Conservation (phyloP, 2,888 invertebrate species). For the Meiosimyza decipiens region DNA sequence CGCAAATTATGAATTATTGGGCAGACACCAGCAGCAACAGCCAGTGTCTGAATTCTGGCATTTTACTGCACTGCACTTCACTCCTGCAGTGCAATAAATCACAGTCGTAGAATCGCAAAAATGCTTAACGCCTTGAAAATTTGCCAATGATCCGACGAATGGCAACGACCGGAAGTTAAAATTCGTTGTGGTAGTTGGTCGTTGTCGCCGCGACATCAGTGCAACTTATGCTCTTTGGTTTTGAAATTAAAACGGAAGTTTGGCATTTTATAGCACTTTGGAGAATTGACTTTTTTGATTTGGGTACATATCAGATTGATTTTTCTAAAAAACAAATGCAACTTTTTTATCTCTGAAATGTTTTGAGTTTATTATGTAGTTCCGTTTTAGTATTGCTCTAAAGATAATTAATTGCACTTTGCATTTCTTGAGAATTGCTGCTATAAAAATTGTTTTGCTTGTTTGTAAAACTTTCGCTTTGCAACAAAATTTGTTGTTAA, state of each 20-base stretch:
- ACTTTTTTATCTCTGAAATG: no score
- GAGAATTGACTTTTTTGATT: no score
- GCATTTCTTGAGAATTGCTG: no score
- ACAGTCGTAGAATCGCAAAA: slow-evolving; percentile 16
- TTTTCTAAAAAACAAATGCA: no score
- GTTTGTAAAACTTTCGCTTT: no score
- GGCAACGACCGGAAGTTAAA: slow-evolving; percentile 28
- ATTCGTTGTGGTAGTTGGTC: slow-evolving; percentile 14
- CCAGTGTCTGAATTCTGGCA: background rate
- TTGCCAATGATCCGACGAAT: slow-evolving; percentile 24
- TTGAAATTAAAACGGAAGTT: slow-evolving; percentile 29
- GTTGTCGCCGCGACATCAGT: background rate
- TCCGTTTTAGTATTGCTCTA: no score
- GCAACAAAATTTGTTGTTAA: no score
- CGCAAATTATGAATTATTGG: slow-evolving; percentile 13
- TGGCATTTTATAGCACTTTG: slow-evolving; percentile 3
- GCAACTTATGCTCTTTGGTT: slow-evolving; percentile 2
- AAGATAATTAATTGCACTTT: no score
- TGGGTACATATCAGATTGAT: no score
- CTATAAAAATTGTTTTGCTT: no score
- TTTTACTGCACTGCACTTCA: background rate
- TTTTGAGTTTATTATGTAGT: no score
- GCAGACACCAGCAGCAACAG: slow-evolving; percentile 2
- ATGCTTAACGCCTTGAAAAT: slow-evolving; percentile 22
- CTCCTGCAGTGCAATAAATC: slow-evolving; percentile 20